Base-by-base conservation (phyloP, 2,113 vertebrate genomes). In the Oreochromis tanganicae region DNA sequence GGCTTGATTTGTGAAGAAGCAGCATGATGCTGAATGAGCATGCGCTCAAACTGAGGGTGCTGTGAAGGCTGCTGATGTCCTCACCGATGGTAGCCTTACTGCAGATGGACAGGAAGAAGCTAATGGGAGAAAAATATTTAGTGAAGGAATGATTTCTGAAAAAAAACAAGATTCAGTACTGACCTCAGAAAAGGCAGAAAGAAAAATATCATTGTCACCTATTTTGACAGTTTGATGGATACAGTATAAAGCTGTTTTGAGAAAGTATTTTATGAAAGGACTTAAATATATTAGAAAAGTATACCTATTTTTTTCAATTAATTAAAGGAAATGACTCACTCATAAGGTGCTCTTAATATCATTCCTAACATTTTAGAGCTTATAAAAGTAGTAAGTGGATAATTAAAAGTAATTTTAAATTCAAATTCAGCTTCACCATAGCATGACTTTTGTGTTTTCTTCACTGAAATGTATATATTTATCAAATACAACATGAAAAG, bases 1-100 rank as follows among this genome's bases (percentile, higher is more conserved):
- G 91, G 94, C 95, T 95, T 96, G 92, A 94, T 95, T 95, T 95
- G 94, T 94, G 93, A 93, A 89, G 87, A 91, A 93, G 94, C 92
- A 91, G 89, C 89, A 88, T 93, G 87, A 50, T 85, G 83, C 85
- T 86, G 84, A 94, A 93, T 88, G 87, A 85, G 90, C 91, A 91
- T 93, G 88, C 46, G 16, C 87, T 91, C 91, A 91, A 4, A 85
- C 84, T 63, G 88, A 87, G 84, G 81, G 83, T 85, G 2, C 84
- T 73, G 88, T 82, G 61, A 93, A 91, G 57, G 78, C 82, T 79
- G 83, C 84, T 85, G 75, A 88, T 89, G 83, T 93, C 81, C 73
- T 92, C 82, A 81, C 48, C 52, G 3, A 84, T 41, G 86, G 85
- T 82, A n/a, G 83, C 16, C 43, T 88, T 75, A 85, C 59, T 85